Conservation (phyloP, 2,797 vertebrate species). For the Propithecus perrieri region DNA sequence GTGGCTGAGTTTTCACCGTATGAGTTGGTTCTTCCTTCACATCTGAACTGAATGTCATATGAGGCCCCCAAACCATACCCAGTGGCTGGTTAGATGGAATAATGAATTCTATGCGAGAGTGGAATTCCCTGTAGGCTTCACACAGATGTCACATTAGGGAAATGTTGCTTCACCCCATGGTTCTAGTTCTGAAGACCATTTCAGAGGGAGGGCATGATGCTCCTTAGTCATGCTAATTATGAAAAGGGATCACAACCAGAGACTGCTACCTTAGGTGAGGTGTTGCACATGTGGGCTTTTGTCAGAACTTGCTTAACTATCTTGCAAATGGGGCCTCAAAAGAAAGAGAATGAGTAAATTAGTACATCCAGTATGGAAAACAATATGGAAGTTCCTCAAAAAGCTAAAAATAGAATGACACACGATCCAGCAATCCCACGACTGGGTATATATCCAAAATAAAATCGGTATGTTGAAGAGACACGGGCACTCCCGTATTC, state of each 20-base stretch:
- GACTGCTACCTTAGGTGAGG: neutral
- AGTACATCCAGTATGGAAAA: neutral
- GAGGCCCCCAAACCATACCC: neutral
- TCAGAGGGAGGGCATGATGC: neutral
- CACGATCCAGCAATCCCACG: neutral
- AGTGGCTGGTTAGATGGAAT: neutral
- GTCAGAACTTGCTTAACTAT: neutral
- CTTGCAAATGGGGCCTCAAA: neutral
- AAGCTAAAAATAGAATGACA: neutral
- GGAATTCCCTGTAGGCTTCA: neutral
- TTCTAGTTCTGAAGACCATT: neutral
- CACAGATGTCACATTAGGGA: neutral
- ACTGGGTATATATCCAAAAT: neutral
- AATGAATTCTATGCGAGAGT: neutral
- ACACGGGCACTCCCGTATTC: fast-evolving
- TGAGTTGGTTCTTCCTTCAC: neutral
- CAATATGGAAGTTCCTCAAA: neutral
- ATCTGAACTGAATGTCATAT: neutral
- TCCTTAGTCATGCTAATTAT: neutral
- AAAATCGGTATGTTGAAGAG: neutral
- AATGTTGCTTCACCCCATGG: neutral
- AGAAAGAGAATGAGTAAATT: neutral
- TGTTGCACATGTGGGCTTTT: neutral
- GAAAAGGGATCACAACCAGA: neutral
- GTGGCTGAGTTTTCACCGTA: neutral